phyloP scores from a whole-genome alignment of 2,888 invertebrate species.

The Busseola fusca region DNA sequence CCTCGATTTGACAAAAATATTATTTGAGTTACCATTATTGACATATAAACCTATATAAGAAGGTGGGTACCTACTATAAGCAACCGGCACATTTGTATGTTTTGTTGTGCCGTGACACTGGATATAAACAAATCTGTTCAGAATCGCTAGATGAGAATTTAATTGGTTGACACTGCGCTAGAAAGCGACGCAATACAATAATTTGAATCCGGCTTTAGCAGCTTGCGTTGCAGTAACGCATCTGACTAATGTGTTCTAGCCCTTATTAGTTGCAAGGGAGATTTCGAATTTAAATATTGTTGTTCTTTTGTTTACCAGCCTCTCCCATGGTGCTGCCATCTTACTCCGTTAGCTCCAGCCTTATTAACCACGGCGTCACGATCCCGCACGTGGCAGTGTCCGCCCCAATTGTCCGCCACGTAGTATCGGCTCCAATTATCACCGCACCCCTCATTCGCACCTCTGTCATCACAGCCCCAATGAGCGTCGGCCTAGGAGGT shows the following conservation, averaged over 20 bases:
- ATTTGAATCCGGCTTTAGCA: not conserved
- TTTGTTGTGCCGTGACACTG: not conserved
- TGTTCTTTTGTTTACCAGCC: slow-evolving; percentile 37
- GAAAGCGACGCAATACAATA: not conserved
- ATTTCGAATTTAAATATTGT: not conserved
- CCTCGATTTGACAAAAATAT: not conserved
- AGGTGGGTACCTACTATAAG: not conserved
- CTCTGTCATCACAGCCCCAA: slow-evolving; percentile 47
- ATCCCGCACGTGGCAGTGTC: slow-evolving; percentile 67
- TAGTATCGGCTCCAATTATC: slow-evolving; percentile 63
- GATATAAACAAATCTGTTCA: not conserved
- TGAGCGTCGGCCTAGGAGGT: slow-evolving; percentile 57
- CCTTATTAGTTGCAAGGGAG: not conserved
- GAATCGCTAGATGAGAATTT: too few relatives aligned
- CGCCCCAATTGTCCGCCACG: slow-evolving; percentile 53
- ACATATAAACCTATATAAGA: not conserved
- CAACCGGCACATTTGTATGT: not conserved
- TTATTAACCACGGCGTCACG: slow-evolving; percentile 76
- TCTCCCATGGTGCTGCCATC: slow-evolving; percentile 62
- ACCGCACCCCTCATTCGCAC: slow-evolving; percentile 66
- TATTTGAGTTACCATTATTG: not conserved
- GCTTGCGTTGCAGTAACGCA: not conserved
- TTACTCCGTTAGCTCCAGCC: slow-evolving; percentile 71
- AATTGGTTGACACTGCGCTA: not conserved
- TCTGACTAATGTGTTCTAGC: not conserved